Evolutionary conservation across 2,888 invertebrate genomes (phyloP).

Genomic region (Stenodema calcarata): DNA sequence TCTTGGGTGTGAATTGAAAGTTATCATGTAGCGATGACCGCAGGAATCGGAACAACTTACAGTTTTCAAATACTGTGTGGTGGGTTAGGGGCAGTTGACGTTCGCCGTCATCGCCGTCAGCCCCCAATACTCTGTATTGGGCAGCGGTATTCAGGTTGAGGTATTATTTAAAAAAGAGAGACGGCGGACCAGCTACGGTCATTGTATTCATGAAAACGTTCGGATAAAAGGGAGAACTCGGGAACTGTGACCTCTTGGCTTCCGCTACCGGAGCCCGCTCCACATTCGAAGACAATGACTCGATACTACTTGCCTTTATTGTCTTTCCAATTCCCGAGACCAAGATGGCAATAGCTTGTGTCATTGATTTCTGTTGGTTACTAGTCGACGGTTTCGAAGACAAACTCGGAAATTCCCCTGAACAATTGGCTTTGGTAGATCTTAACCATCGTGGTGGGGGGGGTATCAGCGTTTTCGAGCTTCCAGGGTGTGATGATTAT

Average conservation of each 20-base stretch:
- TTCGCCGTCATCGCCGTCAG: neutral
- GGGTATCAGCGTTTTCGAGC: too few species aligned
- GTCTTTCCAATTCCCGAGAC: neutral
- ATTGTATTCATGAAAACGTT: slow-evolving; percentile 24
- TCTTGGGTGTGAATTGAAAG: too few species aligned
- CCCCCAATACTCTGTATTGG: neutral
- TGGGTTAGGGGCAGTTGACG: neutral
- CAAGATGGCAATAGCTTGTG: neutral
- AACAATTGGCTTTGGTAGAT: too few species aligned
- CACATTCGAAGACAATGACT: slow-evolving; percentile 42
- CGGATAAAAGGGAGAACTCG: slow-evolving; percentile 17
- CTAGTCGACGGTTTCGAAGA: too few species aligned
- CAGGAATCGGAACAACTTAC: too few species aligned
- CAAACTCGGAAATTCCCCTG: too few species aligned
- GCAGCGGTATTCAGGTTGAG: neutral
- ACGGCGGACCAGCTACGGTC: neutral
- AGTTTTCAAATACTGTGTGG: too few species aligned
- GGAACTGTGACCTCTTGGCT: slow-evolving; percentile 32
- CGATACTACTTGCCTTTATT: slow-evolving; percentile 34
- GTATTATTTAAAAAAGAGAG: neutral
- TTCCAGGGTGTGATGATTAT: too few species aligned
- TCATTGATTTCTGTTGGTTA: neutral
- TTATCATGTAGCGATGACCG: too few species aligned
- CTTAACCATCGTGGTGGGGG: too few species aligned
- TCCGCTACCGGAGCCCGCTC: slow-evolving; percentile 37